Conservation (phyloP, 2,888 invertebrate species). For the Diaphora mendica region DNA sequence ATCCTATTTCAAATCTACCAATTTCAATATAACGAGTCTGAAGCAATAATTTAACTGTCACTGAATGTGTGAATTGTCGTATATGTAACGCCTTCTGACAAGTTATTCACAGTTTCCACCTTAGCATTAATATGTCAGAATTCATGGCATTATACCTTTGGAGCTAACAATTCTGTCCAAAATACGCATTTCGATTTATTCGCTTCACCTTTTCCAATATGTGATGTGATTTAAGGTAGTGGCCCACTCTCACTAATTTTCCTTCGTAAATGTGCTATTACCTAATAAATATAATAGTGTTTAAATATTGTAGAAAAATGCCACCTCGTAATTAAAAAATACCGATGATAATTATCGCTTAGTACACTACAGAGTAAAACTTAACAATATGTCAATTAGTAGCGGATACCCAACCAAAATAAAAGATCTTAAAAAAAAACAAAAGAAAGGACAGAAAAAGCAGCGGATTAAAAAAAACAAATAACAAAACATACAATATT, state of each 20-base stretch:
- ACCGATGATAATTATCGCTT: background rate
- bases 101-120: background rate
- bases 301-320: too few species aligned
- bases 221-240: background rate
- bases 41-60: slow-evolving; percentile 7
- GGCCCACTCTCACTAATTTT: background rate
- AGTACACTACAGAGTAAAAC: background rate
- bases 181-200: background rate
- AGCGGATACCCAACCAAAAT: slow-evolving; percentile 20
- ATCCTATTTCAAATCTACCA: background rate
- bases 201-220: background rate
- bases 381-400: slow-evolving; percentile 21
- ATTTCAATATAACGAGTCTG: background rate
- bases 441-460: background rate
- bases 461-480: background rate
- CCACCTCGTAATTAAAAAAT: background rate
- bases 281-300: too few species aligned
- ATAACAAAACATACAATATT: slow-evolving; percentile 36
- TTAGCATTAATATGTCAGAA: background rate
- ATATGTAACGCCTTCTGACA: background rate
- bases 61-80: slow-evolving; percentile 2
- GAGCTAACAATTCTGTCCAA: background rate
- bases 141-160: background rate
- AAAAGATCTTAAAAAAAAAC: background rate
- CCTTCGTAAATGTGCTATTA: too few species aligned